These are phyloP conservation scores for Smittia sp. DNA, from an alignment of 2,888 invertebrate genomes.

Conservation along the genomic window DNA sequence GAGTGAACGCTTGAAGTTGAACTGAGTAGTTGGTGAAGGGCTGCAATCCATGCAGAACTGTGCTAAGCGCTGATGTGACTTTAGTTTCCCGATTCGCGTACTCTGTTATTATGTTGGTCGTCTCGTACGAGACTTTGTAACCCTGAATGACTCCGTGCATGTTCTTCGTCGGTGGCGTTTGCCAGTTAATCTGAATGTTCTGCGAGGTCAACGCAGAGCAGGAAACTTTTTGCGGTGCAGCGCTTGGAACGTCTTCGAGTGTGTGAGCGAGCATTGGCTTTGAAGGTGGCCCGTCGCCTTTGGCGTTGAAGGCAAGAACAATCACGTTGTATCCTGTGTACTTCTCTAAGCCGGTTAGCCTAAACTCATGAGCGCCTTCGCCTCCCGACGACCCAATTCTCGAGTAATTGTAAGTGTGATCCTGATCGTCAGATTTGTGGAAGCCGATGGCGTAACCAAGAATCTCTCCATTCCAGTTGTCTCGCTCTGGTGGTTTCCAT, in stretches of 20 bases:
- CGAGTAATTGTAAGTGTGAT: conserved; percentile 49
- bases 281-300: conserved; percentile 75
- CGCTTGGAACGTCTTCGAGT: conserved; percentile 62
- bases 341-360: conserved; percentile 65
- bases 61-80: conserved; percentile 57
- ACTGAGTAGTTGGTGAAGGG: conserved; percentile 66
- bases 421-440: conserved; percentile 51
- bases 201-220: conserved; percentile 69
- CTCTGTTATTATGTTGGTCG: conserved; percentile 50
- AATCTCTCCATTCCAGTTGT: conserved; percentile 72
- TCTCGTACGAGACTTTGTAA: conserved; percentile 72
- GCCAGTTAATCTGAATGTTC: conserved; percentile 70
- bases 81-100: conserved; percentile 54
- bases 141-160: conserved; percentile 70
- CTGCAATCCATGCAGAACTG: conserved; percentile 58
- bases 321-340: conserved; percentile 77
- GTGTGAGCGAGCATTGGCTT: conserved; percentile 57
- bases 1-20: conserved; percentile 62
- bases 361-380: conserved; percentile 59
- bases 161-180: conserved; percentile 61
- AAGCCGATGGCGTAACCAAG: conserved; percentile 67
- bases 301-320: conserved; percentile 75
- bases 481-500: conserved; percentile 74
- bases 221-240: conserved; percentile 63
- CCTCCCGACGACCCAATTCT: conserved; percentile 53